phyloP scores from a whole-genome alignment of 1,140 invertebrate genomes.

The Maniola jurtina region DNA sequence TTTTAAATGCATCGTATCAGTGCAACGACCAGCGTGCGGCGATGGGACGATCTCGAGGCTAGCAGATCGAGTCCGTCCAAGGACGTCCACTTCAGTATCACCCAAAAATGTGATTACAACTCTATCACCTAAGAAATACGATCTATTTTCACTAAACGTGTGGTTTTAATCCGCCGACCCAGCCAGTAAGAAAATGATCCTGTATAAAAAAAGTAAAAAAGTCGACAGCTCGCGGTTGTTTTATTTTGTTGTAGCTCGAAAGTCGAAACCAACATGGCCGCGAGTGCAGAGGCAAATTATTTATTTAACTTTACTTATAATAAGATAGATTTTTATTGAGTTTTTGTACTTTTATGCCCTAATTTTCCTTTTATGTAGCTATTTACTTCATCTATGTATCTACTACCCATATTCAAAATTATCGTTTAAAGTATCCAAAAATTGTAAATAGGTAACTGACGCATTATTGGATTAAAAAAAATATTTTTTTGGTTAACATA shows the following conservation, averaged over 20 bases:
- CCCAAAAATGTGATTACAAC: conserved; percentile 38
- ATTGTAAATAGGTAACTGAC: no score
- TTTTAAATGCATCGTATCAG: conserved; percentile 71
- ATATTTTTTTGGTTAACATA: no score
- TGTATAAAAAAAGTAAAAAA: conserved; percentile 75
- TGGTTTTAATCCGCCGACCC: conserved; percentile 54
- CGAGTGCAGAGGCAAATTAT: conserved; percentile 61
- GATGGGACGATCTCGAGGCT: conserved; percentile 71
- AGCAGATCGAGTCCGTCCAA: conserved; percentile 78
- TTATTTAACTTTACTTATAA: conserved; percentile 34
- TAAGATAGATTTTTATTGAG: conserved; percentile 6
- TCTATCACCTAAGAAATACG: conserved; percentile 38
- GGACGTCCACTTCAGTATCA: conserved; percentile 66
- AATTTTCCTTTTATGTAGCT: background rate
- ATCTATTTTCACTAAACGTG: conserved; percentile 35
- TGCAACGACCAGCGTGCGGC: conserved; percentile 72
- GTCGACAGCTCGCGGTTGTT: conserved; percentile 64
- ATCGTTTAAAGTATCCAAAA: no score
- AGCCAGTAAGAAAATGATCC: conserved; percentile 76
- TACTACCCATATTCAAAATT: no score
- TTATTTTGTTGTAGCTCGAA: conserved; percentile 69
- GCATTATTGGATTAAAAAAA: no score
- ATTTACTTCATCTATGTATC: background rate
- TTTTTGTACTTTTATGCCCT: conserved; percentile 1
- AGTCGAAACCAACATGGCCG: conserved; percentile 70